These are phyloP conservation scores for Plecotus auritus DNA, from an alignment of 2,113 vertebrate species.

Conservation along the genomic window DNA sequence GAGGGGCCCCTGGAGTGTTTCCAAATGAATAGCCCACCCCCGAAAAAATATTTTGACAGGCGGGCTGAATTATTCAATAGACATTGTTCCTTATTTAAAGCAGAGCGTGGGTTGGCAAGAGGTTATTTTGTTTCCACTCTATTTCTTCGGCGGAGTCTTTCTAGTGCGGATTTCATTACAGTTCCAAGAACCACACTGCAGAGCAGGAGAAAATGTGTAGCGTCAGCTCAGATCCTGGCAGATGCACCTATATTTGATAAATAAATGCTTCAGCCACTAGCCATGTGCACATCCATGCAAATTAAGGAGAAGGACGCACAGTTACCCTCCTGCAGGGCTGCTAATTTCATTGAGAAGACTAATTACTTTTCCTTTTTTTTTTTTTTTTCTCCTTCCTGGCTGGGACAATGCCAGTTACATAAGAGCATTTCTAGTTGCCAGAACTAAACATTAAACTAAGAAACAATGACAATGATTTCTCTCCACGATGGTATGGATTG, in stretches of 20 bases:
- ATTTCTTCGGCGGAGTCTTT: background rate
- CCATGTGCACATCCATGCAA: background rate
- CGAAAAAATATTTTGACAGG: slow-evolving; percentile 64
- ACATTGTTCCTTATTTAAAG: background rate
- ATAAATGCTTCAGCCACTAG: background rate
- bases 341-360: slow-evolving; percentile 31
- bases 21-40: slow-evolving; percentile 34
- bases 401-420: slow-evolving; percentile 17
- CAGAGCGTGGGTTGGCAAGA: slow-evolving; percentile 17
- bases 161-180: background rate
- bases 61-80: background rate
- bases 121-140: background rate
- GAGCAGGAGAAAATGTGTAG: background rate
- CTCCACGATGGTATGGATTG: background rate
- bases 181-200: background rate
- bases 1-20: slow-evolving; percentile 7
- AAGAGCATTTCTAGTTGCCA: slow-evolving; percentile 3
- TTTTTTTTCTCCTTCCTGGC: background rate
- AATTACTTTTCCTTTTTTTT: background rate
- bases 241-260: background rate
- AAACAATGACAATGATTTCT: background rate
- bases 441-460: background rate
- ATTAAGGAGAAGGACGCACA: background rate
- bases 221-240: background rate
- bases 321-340: background rate